Conservation (phyloP, 2,797 vertebrate species). For the Sebastes minor region DNA sequence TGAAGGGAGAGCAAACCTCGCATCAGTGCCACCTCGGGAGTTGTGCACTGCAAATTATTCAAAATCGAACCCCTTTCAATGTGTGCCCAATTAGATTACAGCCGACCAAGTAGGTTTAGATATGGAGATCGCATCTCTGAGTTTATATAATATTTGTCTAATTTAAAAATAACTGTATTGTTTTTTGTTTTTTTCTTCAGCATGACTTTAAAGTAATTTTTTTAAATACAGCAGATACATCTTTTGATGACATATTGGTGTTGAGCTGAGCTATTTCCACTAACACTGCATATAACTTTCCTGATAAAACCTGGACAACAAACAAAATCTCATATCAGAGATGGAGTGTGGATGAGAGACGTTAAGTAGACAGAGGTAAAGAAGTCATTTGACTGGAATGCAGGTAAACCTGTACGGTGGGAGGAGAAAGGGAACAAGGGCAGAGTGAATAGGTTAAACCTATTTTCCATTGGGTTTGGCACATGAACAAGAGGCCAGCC, state of each 20-base stretch:
- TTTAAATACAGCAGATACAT: neutral
- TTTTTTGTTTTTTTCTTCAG: neutral
- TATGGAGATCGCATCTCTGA: neutral
- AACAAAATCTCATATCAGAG: neutral
- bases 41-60: too few species aligned
- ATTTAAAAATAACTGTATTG: neutral
- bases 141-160: neutral
- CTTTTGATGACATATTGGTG: neutral
- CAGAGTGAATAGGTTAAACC: slow-evolving; percentile 4
- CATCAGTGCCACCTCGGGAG: neutral
- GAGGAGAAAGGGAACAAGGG: neutral
- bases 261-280: neutral
- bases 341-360: neutral
- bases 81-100: neutral
- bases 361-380: neutral
- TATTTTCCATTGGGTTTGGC: slow-evolving; percentile 24
- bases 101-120: neutral
- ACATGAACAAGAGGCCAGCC: neutral
- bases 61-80: neutral
- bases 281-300: too few species aligned
- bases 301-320: neutral
- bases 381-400: neutral
- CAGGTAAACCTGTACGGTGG: neutral
- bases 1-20: neutral
- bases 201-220: neutral